Evolutionary conservation across 35 echinoderm and acorn worm species (phyloP).

Genomic region (Heliocidaris erythrogramma): DNA sequence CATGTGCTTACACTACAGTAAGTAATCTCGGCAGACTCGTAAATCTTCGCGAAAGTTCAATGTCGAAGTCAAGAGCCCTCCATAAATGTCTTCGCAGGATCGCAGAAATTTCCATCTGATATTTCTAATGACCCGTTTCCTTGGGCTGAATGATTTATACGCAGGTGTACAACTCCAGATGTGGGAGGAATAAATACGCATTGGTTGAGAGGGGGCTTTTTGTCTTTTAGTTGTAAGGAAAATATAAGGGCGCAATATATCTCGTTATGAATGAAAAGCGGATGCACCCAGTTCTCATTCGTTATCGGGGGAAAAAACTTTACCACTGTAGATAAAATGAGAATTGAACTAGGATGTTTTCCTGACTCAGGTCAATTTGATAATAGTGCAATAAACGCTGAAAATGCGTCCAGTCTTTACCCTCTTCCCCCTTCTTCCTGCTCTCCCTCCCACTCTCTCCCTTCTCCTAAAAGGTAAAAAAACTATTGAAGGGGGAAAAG

Average conservation of each 20-base stretch:
- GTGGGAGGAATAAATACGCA: not conserved
- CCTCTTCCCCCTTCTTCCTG: too few relatives aligned
- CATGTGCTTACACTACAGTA: not conserved
- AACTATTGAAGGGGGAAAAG: too few relatives aligned
- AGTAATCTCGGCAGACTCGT: not conserved
- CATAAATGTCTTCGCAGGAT: constrained; percentile 20
- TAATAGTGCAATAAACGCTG: too few relatives aligned
- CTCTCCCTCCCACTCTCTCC: too few relatives aligned
- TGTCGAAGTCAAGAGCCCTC: not conserved
- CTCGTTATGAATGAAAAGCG: not conserved
- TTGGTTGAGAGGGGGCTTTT: not conserved
- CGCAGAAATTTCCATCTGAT: not conserved
- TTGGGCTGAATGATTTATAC: constrained; percentile 11
- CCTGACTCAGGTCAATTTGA: too few relatives aligned
- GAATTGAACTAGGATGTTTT: too few relatives aligned
- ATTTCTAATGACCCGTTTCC: constrained; percentile 34
- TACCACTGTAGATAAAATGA: too few relatives aligned
- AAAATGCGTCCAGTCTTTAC: too few relatives aligned
- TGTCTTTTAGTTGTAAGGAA: not conserved
- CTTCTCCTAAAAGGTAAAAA: too few relatives aligned
- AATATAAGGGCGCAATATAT: not conserved
- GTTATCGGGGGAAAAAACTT: too few relatives aligned
- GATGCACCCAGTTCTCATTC: too few relatives aligned
- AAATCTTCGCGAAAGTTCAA: not conserved
- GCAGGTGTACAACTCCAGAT: not conserved